Evolutionary conservation across 2,888 invertebrate genomes (phyloP).

Genomic region (Drosophila prolongata): DNA sequence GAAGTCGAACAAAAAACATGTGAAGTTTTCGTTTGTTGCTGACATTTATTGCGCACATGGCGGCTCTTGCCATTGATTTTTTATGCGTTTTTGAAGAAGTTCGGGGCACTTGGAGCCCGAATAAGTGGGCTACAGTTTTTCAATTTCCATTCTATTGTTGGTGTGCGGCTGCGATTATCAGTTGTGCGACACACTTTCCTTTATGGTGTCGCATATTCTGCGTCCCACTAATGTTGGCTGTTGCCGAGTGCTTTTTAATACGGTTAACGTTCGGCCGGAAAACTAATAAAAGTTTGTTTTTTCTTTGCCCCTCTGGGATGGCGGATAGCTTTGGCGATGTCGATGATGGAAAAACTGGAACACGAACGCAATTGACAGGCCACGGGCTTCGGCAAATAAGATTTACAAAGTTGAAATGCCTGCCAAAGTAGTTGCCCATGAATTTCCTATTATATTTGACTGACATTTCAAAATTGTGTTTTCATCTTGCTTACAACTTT

Average conservation of each 20-base stretch:
- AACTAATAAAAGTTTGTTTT: slow-evolving; percentile 71
- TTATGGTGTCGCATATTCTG: slow-evolving; percentile 33
- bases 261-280: slow-evolving; percentile 52
- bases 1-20: slow-evolving; percentile 39
- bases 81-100: slow-evolving; percentile 79
- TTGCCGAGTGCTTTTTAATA: slow-evolving; percentile 59
- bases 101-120: slow-evolving; percentile 50
- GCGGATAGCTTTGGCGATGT: slow-evolving; percentile 27
- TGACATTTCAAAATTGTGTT: slow-evolving; percentile 51
- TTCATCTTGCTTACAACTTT: slow-evolving; percentile 17
- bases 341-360: slow-evolving; percentile 23
- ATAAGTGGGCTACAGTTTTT: slow-evolving; percentile 71
- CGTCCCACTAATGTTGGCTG: slow-evolving; percentile 22
- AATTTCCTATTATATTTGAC: slow-evolving; percentile 61
- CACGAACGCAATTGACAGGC: slow-evolving; percentile 62
- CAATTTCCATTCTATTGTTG: slow-evolving; percentile 31
- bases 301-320: slow-evolving; percentile 10
- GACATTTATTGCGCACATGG: slow-evolving; percentile 79
- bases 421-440: slow-evolving; percentile 46
- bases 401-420: slow-evolving; percentile 54
- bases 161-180: slow-evolving; percentile 52
- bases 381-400: slow-evolving; percentile 45
- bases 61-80: slow-evolving; percentile 74
- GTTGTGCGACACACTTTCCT: slow-evolving; percentile 34
- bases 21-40: slow-evolving; percentile 73